These are phyloP conservation scores for Hymenochirus boettgeri DNA, from an alignment of 2,113 vertebrate genomes.

Conservation along the genomic window DNA sequence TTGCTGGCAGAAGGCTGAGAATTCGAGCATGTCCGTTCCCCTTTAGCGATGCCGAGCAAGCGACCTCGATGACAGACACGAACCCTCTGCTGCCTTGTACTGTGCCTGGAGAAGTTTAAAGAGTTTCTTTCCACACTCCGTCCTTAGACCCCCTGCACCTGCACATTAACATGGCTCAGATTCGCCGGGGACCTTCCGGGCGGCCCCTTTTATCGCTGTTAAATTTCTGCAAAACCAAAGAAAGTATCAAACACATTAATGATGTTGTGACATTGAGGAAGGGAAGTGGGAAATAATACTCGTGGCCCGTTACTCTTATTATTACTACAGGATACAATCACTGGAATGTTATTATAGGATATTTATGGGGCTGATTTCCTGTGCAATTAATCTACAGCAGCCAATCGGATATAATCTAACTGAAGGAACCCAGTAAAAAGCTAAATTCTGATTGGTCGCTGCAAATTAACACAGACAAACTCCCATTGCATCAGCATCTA, in stretches of 20 bases:
- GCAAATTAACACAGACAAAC: no score
- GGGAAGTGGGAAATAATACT: no score
- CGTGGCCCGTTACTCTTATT: no score
- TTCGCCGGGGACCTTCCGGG: not conserved
- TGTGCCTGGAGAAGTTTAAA: slow-evolving; percentile 45
- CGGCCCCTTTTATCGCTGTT: not conserved
- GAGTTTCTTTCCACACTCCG: not conserved
- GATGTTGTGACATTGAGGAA: slow-evolving; percentile 1
- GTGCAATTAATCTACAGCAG: no score
- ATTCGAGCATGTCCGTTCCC: slow-evolving; percentile 58
- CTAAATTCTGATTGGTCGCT: no score
- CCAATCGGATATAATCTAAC: no score
- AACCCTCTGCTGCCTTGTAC: slow-evolving; percentile 55
- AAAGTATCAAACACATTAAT: not conserved
- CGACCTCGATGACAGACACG: slow-evolving; percentile 74
- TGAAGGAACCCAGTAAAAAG: no score
- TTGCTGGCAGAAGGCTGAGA: slow-evolving; percentile 55
- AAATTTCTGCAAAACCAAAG: not conserved
- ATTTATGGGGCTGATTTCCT: no score
- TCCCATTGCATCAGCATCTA: no score
- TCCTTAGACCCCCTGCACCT: slow-evolving; percentile 48
- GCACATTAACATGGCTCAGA: slow-evolving; percentile 23
- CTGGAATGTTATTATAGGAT: no score
- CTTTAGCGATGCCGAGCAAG: slow-evolving; percentile 54
- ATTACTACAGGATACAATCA: no score